These are phyloP conservation scores for Willisornis vidua DNA, from an alignment of 2,113 vertebrate genomes.

Conservation along the genomic window DNA sequence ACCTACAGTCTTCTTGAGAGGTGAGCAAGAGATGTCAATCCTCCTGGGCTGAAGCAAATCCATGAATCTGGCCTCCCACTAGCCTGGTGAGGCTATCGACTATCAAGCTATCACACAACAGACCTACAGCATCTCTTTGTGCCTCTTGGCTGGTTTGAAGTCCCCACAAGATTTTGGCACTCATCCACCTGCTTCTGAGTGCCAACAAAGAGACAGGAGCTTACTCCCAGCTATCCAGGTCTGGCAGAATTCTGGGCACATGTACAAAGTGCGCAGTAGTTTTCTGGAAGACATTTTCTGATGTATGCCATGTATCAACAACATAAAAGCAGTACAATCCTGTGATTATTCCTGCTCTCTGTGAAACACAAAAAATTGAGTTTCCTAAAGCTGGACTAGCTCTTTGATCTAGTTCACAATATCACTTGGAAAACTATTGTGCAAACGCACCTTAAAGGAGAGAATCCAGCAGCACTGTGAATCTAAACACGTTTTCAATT, in stretches of 20 bases:
- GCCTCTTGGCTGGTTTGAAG: neutral
- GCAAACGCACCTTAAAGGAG: neutral
- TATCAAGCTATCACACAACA: neutral
- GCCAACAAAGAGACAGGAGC: neutral
- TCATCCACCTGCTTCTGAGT: neutral
- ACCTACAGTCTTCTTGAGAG: neutral
- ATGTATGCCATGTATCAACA: neutral
- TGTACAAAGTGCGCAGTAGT: neutral
- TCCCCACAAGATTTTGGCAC: neutral
- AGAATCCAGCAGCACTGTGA: neutral
- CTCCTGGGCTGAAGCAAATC: neutral
- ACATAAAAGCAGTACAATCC: neutral
- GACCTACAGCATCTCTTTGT: neutral
- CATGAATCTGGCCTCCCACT: neutral
- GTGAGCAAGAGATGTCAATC: neutral
- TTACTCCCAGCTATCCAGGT: neutral
- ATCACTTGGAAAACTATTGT: neutral
- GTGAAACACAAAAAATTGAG: neutral
- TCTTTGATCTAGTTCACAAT: neutral
- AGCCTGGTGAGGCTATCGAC: neutral
- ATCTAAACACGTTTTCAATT: neutral
- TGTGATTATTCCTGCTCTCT: neutral
- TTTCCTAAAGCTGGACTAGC: neutral
- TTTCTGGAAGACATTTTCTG: slow-evolving; percentile 2
- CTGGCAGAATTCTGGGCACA: neutral